These are phyloP conservation scores for Alviniconcha marisindica DNA, from an alignment of 1,140 invertebrate genomes.

Conservation along the genomic window DNA sequence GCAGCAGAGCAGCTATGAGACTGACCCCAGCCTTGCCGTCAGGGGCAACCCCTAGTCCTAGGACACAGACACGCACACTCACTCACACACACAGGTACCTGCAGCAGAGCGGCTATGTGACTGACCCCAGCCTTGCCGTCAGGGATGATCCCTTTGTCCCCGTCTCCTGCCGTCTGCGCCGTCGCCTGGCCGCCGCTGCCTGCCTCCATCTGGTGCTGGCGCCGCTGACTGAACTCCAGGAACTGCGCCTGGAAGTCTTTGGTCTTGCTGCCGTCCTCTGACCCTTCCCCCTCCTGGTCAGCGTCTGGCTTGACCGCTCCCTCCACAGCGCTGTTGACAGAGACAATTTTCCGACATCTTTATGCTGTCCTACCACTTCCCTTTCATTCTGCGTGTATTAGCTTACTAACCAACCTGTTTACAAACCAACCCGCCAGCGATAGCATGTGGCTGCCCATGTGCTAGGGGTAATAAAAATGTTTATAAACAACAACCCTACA, in stretches of 20 bases:
- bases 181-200: constrained; percentile 55
- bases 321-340: constrained; percentile 2
- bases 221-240: constrained; percentile 76
- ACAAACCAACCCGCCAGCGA: too few species aligned
- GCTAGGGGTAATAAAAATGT: too few species aligned
- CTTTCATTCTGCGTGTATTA: too few species aligned
- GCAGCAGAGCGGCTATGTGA: constrained; percentile 66
- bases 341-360: too few species aligned
- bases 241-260: constrained; percentile 75
- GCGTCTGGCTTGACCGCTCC: neutral
- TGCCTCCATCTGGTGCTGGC: constrained; percentile 70
- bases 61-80: neutral
- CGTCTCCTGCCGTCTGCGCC: constrained; percentile 66
- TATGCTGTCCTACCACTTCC: too few species aligned
- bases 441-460: too few species aligned
- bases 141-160: constrained; percentile 50
- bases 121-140: constrained; percentile 52
- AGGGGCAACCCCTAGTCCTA: neutral
- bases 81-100: too few species aligned
- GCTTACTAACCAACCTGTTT: too few species aligned
- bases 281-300: constrained; percentile 39
- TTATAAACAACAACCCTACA: too few species aligned
- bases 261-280: constrained; percentile 39
- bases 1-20: constrained; percentile 65
- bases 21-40: constrained; percentile 52